Percentiles rank a stretch among this genome's conserved stretches.
These are phyloP conservation scores for Micromys minutus DNA, from an alignment of 2,113 vertebrate species.

Conservation along the genomic window DNA sequence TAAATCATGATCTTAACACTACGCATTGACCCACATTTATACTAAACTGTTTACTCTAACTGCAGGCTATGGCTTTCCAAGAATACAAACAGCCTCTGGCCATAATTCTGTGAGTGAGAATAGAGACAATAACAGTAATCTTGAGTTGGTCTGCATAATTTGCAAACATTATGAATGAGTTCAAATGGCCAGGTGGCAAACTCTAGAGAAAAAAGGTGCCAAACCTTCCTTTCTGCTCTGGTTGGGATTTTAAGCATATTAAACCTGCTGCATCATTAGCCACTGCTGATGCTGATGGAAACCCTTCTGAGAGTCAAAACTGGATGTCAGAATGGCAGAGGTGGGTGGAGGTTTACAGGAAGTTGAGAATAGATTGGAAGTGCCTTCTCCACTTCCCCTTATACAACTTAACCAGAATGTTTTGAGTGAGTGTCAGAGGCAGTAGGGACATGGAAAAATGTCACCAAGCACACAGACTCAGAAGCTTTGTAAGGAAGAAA, in stretches of 20 bases:
- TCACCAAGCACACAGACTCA: background rate
- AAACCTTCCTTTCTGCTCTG: background rate
- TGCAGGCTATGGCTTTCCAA: background rate
- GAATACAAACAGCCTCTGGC: background rate
- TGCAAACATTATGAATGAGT: background rate
- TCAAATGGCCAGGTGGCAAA: background rate
- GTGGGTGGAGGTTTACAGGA: background rate
- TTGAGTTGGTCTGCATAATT: background rate
- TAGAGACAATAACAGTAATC: constrained; percentile 1
- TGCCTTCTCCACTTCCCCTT: background rate
- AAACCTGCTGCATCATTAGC: background rate
- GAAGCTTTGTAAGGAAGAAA: background rate
- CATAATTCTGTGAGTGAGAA: background rate
- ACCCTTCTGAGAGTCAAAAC: background rate
- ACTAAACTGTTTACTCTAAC: background rate
- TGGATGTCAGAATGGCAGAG: background rate
- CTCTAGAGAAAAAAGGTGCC: background rate
- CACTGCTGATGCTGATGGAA: background rate
- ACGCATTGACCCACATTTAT: background rate
- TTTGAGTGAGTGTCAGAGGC: background rate
- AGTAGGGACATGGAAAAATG: background rate
- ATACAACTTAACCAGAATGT: background rate
- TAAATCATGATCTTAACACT: background rate
- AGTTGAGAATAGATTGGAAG: background rate
- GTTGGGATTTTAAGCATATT: background rate